Base-by-base conservation (phyloP, 2,113 vertebrate genomes). In the Polypterus senegalus region DNA sequence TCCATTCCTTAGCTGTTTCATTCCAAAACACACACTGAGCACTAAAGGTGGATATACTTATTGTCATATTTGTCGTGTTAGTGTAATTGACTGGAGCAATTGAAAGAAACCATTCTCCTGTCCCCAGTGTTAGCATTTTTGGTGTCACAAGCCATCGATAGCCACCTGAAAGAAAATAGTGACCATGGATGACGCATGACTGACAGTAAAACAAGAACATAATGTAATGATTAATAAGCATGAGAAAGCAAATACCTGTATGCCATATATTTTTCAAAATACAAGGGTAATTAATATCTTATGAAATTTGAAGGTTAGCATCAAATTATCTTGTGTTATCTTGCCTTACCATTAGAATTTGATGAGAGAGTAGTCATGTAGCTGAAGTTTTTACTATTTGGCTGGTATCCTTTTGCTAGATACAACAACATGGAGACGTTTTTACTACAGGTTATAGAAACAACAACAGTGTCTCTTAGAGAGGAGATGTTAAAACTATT, bases 1-100 rank as follows among this genome's bases (percentile, higher is more conserved):
- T 73, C 88, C 88, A 89, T 0, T 3, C 4, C 5, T 67, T 3
- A 0, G 0, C 4, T 0, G 1, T 1, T 8, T 1, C 8, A 62
- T 84, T 3, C 86, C 87, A 88, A 71, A 69, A 88, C 47, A 83
- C 5, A 55, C 87, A 90, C 64, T 81, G 83, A 47, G 63, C 71
- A 46, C 60, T 69, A 48, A 80, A 81, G 3, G 69, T 62, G 0
- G 47, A 69, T 51, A 86, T 27, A 0, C 3, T 61, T n/a, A 88
- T 55, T 0, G 9, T 62, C 54, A 84, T 9, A 1, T 9, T 43
- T 5, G 54, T 49, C 53, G 46, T 3, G 1, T 53, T 51, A 0
- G 66, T 66, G 55, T 67, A 72, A 59, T 76, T 73, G 6, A 54
- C 7, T 55, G 76, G 63, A 11, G n/a, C 64, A 7, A 68, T 7